These are phyloP conservation scores for Mythimna pallens DNA, from an alignment of 2,888 invertebrate species.

Conservation along the genomic window DNA sequence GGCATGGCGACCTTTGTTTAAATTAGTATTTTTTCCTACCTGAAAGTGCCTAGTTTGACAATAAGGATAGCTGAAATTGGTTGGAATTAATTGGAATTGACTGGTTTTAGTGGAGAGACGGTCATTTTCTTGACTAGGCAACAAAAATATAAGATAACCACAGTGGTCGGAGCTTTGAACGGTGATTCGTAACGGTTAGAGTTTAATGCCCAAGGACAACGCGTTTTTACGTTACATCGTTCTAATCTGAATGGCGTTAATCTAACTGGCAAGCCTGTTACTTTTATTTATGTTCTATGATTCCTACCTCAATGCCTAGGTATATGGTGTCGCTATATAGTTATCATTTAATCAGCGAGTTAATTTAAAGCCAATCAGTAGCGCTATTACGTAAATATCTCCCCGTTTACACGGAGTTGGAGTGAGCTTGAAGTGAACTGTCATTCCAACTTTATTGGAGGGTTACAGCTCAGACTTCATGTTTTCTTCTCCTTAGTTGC, in stretches of 20 bases:
- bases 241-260: constrained; percentile 61
- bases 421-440: too few species aligned
- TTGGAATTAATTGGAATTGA: not conserved
- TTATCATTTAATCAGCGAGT: constrained; percentile 19
- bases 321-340: not conserved
- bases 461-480: too few species aligned
- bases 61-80: constrained; percentile 16
- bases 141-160: constrained; percentile 34
- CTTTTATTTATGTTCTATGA: constrained; percentile 35
- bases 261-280: constrained; percentile 55
- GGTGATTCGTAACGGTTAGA: constrained; percentile 68
- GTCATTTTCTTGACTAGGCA: constrained; percentile 30
- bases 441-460: too few species aligned
- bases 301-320: constrained; percentile 5
- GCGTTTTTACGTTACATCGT: constrained; percentile 62
- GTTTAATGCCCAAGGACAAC: constrained; percentile 71
- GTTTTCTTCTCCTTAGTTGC: too few species aligned
- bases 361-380: constrained; percentile 7
- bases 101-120: constrained; percentile 18
- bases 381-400: too few species aligned
- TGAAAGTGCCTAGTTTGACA: not conserved
- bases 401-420: too few species aligned
- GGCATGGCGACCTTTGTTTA: constrained; percentile 4
- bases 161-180: constrained; percentile 37
- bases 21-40: constrained; percentile 16